phyloP scores from a whole-genome alignment of 1,140 invertebrate species.

The Pseudobourletiella spinata region DNA sequence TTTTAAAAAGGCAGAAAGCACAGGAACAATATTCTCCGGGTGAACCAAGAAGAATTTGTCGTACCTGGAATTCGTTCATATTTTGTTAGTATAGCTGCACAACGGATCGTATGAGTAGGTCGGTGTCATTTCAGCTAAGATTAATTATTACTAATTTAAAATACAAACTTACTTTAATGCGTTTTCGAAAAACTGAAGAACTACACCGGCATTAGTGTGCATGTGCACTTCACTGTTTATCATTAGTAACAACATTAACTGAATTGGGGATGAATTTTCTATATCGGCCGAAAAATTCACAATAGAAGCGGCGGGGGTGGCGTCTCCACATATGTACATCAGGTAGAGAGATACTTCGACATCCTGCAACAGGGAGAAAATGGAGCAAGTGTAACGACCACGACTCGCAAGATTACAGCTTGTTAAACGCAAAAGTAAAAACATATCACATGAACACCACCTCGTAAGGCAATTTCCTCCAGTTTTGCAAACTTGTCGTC shows the following conservation, averaged over 20 bases:
- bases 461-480: conserved; percentile 42
- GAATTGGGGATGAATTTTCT: conserved; percentile 37
- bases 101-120: too few relatives aligned
- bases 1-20: conserved; percentile 48
- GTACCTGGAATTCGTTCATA: conserved; percentile 43
- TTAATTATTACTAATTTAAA: too few relatives aligned
- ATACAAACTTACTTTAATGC: conserved; percentile 41
- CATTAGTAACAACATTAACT: conserved; percentile 46
- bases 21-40: conserved; percentile 45
- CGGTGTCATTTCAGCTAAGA: too few relatives aligned
- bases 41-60: conserved; percentile 49
- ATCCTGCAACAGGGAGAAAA: conserved; percentile 39
- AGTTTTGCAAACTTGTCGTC: conserved; percentile 42
- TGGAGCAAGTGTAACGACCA: too few relatives aligned
- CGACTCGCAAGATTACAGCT: too few relatives aligned
- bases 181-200: conserved; percentile 49
- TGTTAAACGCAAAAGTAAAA: too few relatives aligned
- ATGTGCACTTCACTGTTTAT: conserved; percentile 44
- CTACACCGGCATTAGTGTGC: conserved; percentile 45
- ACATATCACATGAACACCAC: conserved; percentile 13
- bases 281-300: conserved; percentile 43
- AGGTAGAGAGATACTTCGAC: conserved; percentile 49
- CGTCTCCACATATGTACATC: conserved; percentile 49
- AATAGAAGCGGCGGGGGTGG: conserved; percentile 43
- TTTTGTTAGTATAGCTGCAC: too few relatives aligned